Base-by-base conservation (phyloP, 1,140 invertebrate species). In the Conus ventricosus region DNA sequence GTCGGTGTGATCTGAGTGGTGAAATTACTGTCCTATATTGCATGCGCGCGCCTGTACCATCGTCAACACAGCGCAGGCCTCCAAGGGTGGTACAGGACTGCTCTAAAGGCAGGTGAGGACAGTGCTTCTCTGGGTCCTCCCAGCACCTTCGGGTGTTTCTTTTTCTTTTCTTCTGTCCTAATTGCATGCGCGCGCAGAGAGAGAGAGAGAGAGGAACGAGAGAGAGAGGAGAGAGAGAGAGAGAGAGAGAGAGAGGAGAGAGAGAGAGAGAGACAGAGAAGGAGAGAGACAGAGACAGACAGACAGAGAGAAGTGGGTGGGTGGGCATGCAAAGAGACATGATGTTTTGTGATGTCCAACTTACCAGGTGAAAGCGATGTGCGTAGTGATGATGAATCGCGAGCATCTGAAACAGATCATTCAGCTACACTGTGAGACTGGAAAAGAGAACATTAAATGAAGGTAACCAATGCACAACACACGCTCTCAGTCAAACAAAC, bases 281-380 rank as follows among this genome's bases (percentile, higher is more conserved):
- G 0, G 67, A 71, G 13, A 71, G 67, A 71, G 67, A 71, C 0
- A 71, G 67, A 71, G 67, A 71, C 0, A 71, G 13, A 71, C 4
- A 71, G 67, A 51, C 2, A 39, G 25, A 78, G 25, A 78, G 76
- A 78, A 25, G 39, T 5, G 0, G 76, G 1, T 13, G 1, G 71
- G 23, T 13, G 23, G 71, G 23, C 13, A 78, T 7, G 39, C 11
- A 78, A 13, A 81, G 80, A 81, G 80, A 81, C 11, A 81, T n/a
- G 8, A 25, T 39, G 76, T 51, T 7, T 39, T 39, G 39, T 27
- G 7, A 78, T 8, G 8, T 0, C 10, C 25, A 27, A 39, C 80
- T 81, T 54, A 81, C 80, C 80, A 81, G 80, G 80, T 81, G 80
- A 10, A 51, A 51, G 25, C 25, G 80, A 81, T 81, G 80, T 81